Conservation (phyloP, 2,888 invertebrate species). For the Auanema sp. region DNA sequence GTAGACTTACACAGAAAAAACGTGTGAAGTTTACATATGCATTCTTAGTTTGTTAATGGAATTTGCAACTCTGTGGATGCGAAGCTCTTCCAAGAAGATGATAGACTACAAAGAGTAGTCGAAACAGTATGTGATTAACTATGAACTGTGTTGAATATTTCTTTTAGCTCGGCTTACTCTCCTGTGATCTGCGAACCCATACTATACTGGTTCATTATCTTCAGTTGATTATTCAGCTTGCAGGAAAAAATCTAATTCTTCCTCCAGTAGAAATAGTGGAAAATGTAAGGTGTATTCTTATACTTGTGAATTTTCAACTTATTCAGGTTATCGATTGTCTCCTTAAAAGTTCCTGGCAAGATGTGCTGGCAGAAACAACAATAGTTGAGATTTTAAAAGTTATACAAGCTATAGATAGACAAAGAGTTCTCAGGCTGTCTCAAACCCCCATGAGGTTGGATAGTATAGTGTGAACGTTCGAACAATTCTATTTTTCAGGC, state of each 20-base stretch:
- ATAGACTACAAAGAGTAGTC: slow-evolving; percentile 35
- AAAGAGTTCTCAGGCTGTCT: slow-evolving; percentile 24
- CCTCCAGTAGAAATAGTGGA: slow-evolving; percentile 31
- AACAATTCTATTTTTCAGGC: slow-evolving; percentile 16
- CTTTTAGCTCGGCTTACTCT: slow-evolving; percentile 35
- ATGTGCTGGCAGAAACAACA: slow-evolving; percentile 23
- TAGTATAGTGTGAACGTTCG: not conserved
- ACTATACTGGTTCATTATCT: slow-evolving; percentile 29
- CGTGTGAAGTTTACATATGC: no score
- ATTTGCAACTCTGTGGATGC: slow-evolving; percentile 56
- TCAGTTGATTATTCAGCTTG: slow-evolving; percentile 24
- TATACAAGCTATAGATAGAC: slow-evolving; percentile 22
- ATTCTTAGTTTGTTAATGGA: slow-evolving; percentile 52
- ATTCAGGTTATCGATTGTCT: slow-evolving; percentile 21
- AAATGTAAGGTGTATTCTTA: slow-evolving; percentile 16
- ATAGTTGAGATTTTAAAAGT: slow-evolving; percentile 22
- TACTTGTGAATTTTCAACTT: not conserved
- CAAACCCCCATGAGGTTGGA: slow-evolving; percentile 21
- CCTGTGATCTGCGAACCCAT: slow-evolving; percentile 23
- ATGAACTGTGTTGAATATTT: not conserved
- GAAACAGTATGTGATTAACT: slow-evolving; percentile 39
- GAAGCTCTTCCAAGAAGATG: slow-evolving; percentile 38
- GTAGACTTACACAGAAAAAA: no score
- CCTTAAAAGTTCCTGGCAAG: slow-evolving; percentile 20
- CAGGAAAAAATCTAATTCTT: slow-evolving; percentile 25